Evolutionary conservation across 2,888 invertebrate genomes (phyloP).

Genomic region (Epistrophe grossulariae): DNA sequence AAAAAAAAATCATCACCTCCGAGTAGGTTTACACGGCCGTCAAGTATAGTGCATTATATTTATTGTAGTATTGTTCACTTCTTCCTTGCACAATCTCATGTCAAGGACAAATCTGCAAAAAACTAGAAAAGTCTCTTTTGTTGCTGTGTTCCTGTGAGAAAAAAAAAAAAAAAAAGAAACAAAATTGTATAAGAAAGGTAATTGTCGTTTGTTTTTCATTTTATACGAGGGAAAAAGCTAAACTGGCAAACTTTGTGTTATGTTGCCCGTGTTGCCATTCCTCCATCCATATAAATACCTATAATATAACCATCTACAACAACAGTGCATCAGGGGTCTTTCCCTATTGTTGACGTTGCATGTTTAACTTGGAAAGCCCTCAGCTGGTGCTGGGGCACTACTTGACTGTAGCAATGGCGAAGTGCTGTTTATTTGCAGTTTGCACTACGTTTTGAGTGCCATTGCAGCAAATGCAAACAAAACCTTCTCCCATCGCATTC

Average conservation of each 20-base stretch:
- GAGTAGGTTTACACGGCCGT: conserved; percentile 1
- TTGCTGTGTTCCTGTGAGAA: neutral
- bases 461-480: conserved; percentile 58
- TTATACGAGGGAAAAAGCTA: conserved; percentile 2
- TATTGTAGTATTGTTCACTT: neutral
- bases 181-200: neutral
- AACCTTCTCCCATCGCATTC: neutral
- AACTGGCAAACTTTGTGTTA: conserved; percentile 15
- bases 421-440: conserved; percentile 70
- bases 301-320: neutral
- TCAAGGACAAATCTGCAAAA: conserved; percentile 45
- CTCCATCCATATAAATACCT: neutral
- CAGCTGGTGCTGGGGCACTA: conserved; percentile 59
- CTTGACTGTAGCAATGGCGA: conserved; percentile 63
- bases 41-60: conserved; percentile 23
- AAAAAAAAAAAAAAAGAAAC: neutral
- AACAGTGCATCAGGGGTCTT: conserved; percentile 28
- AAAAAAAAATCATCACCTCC: conserved; percentile 21
- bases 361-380: conserved; percentile 66
- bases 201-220: conserved; percentile 33
- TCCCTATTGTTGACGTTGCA: conserved; percentile 62
- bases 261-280: conserved; percentile 1
- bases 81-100: conserved; percentile 8
- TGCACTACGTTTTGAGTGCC: conserved; percentile 58
- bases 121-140: neutral